These are phyloP conservation scores for Australoheros facetus DNA, from an alignment of 2,797 vertebrate species.

Conservation along the genomic window DNA sequence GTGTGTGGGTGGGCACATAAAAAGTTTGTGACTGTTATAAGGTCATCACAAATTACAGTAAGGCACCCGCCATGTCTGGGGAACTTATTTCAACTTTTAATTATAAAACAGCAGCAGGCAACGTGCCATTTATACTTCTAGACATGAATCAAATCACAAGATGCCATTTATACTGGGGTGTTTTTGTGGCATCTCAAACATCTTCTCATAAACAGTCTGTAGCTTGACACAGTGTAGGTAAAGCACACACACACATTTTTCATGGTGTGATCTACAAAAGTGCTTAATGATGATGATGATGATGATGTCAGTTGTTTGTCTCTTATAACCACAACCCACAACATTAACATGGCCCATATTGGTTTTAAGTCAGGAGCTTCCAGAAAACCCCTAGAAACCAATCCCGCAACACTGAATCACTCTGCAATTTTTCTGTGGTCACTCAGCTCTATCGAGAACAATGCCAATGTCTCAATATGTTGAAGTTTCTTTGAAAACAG, in stretches of 20 bases:
- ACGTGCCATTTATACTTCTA: neutral
- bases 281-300: constrained; percentile 24
- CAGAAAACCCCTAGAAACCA: constrained; percentile 41
- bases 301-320: constrained; percentile 62
- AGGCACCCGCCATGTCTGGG: neutral
- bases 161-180: neutral
- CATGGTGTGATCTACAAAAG: constrained; percentile 3
- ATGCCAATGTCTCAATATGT: constrained; percentile 14
- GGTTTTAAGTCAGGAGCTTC: constrained; percentile 26
- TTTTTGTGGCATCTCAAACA: constrained; percentile 3
- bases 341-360: constrained; percentile 29
- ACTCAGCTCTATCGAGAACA: constrained; percentile 41
- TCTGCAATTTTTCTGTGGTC: constrained; percentile 60
- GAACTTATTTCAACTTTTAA: neutral
- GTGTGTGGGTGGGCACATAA: neutral
- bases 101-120: neutral
- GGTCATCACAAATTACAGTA: constrained; percentile 3
- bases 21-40: constrained; percentile 3
- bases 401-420: constrained; percentile 47
- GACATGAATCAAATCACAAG: constrained; percentile 5
- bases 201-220: neutral
- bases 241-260: neutral
- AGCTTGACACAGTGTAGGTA: neutral
- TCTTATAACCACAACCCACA: constrained; percentile 37
- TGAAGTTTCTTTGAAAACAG: constrained; percentile 25